These are phyloP conservation scores for Dexiosoma caninum DNA, from an alignment of 2,888 invertebrate genomes.

Conservation along the genomic window DNA sequence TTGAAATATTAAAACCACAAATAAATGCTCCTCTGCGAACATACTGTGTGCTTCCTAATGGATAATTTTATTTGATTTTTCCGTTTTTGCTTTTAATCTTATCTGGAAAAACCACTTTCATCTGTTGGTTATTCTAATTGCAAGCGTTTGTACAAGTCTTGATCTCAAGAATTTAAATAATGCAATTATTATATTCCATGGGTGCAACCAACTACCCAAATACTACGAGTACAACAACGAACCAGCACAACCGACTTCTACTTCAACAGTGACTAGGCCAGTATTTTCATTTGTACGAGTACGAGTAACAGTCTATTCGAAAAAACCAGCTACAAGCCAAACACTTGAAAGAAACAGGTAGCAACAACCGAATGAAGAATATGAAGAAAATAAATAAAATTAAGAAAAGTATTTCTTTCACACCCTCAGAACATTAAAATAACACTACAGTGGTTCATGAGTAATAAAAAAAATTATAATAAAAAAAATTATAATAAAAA, in stretches of 20 bases:
- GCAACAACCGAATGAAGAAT: not conserved
- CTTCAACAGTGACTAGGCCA: slow-evolving; percentile 10
- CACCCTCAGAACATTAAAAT: not conserved
- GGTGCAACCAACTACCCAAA: slow-evolving; percentile 42
- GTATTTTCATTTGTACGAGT: not conserved
- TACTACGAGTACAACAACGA: not conserved
- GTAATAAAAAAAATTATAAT: not conserved
- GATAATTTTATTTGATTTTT: not conserved
- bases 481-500: not conserved
- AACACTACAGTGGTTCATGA: not conserved
- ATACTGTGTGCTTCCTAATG: not conserved
- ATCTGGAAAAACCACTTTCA: slow-evolving; percentile 40
- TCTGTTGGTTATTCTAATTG: not conserved
- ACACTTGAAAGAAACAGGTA: slow-evolving; percentile 4
- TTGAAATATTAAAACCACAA: not conserved
- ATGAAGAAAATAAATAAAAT: no score
- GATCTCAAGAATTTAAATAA: slow-evolving; percentile 55
- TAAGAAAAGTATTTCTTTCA: not conserved
- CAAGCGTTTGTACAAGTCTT: not conserved
- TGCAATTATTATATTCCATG: slow-evolving; percentile 50
- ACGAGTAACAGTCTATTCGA: not conserved
- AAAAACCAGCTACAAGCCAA: not conserved
- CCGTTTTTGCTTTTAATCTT: slow-evolving; percentile 6
- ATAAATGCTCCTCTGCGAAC: not conserved
- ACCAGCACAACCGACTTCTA: slow-evolving; percentile 12